Conservation (phyloP, 1,140 invertebrate species). For the Druon quercuslanigerum region DNA sequence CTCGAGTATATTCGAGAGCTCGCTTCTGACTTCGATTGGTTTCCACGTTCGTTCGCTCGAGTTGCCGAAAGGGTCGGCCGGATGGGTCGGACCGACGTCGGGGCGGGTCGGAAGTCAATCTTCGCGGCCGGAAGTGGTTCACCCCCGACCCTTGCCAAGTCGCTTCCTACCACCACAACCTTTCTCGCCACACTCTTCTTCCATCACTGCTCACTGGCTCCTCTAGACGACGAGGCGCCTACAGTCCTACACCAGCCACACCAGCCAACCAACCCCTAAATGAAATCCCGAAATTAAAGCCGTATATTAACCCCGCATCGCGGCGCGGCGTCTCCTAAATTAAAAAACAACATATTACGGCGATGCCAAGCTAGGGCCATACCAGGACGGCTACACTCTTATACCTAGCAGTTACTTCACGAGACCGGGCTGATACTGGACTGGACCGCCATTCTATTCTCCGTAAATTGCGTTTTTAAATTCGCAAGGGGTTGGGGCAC, state of each 20-base stretch:
- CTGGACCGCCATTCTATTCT: constrained; percentile 67
- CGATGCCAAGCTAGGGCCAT: constrained; percentile 32
- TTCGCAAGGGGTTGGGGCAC: constrained; percentile 60
- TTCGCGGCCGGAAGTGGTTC: constrained; percentile 70
- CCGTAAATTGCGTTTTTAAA: constrained; percentile 74
- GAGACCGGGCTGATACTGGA: constrained; percentile 57
- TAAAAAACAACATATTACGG: constrained; percentile 74
- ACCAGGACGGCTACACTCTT: constrained; percentile 40
- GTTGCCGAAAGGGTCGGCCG: constrained; percentile 46
- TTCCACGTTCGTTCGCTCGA: constrained; percentile 44
- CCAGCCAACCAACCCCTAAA: constrained; percentile 51
- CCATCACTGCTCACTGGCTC: constrained; percentile 24
- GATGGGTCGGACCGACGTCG: constrained; percentile 51
- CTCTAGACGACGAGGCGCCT: constrained; percentile 45
- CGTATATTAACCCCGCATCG: constrained; percentile 69
- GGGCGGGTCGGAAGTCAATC: constrained; percentile 69
- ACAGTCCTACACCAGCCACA: background rate
- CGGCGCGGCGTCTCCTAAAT: constrained; percentile 64
- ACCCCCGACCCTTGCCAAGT: constrained; percentile 42
- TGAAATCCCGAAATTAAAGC: constrained; percentile 74
- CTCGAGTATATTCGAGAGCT: constrained; percentile 5
- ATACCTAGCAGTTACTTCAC: constrained; percentile 32
- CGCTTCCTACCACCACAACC: constrained; percentile 35
- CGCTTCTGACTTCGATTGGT: constrained; percentile 48
- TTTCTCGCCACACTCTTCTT: constrained; percentile 35